A percentile compares a stretch with the other conserved stretches of the same genome.
Conservation (phyloP, 2,888 invertebrate species). For the Meganola albula region DNA sequence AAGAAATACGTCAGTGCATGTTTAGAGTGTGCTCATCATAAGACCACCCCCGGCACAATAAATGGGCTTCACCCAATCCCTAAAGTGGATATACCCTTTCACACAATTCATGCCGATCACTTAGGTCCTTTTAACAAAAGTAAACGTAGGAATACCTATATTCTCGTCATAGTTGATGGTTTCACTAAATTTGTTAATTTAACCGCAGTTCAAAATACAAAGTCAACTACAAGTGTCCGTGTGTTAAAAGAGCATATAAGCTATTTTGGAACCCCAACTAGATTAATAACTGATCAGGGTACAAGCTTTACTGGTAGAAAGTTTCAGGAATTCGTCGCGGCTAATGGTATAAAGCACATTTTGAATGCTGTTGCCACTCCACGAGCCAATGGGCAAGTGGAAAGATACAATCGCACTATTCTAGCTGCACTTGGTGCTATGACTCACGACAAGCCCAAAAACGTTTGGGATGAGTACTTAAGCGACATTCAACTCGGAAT, state of each 20-base stretch:
- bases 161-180: background rate
- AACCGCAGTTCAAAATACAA: background rate
- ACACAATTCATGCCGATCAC: slow-evolving; percentile 51
- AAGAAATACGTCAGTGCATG: slow-evolving; percentile 24
- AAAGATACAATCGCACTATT: slow-evolving; percentile 1
- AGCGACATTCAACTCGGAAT: slow-evolving; percentile 3
- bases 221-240: background rate
- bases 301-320: background rate
- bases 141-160: background rate
- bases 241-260: background rate
- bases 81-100: slow-evolving; percentile 43
- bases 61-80: slow-evolving; percentile 41
- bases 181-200: too few relatives aligned
- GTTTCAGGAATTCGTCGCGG: background rate
- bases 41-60: slow-evolving; percentile 23
- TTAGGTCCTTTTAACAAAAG: slow-evolving; percentile 41
- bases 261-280: background rate
- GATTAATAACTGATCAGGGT: background rate
- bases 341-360: background rate
- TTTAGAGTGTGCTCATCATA: slow-evolving; percentile 39
- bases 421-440: slow-evolving; percentile 1
- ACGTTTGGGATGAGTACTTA: slow-evolving; percentile 4
- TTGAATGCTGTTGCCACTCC: background rate
- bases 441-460: slow-evolving; percentile 1
- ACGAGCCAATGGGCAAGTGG: background rate